Evolutionary conservation across 2,113 vertebrate species (phyloP), one percentile per base, ranked within the genome.

Genomic region (Neomonachus schauinslandi): DNA sequence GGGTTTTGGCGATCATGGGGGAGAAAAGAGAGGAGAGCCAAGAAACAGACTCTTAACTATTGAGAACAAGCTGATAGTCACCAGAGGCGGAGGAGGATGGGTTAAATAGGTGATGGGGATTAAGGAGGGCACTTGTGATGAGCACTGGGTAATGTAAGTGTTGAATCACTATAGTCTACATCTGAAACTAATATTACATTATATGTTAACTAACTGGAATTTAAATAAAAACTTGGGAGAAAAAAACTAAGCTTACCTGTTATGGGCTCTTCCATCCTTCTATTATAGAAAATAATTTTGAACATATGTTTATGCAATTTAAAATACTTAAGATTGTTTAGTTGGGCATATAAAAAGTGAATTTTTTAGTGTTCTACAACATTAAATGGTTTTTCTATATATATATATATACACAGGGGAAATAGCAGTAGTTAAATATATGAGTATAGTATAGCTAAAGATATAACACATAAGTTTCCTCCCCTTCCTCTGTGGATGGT

Each of bases 271-370:
- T 82, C 0, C 11, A 59, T 46, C 36, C 36, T 81, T 81, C 19
- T 95, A 7, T 71, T 61, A 82, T 39, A 59, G 49, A n/a, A 92
- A 96, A 96, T 74, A 13, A 92, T 72, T 94, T 71, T 88, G 61
- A 57, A 55, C 3, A 74, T 22, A 69, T 24, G 13, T 36, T 90
- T n/a, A 79, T 49, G 22, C 12, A 74, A 55, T 80, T 88, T 72
- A 67, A 92, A 69, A 51, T 74, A 94, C 61, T 83, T 55, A 86
- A 31, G 24, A 19, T 94, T 87, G 12, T 90, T 92, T 95, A 95
- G 18, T 51, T 57, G 1, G 5, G 1, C 22, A 84, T 61, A 28
- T 79, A 63, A 69, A 91, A 85, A 42, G 22, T 28, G 4, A 12
- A 53, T 46, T 63, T 91, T 91, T 95, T 79, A 67, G 19, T 42